Conservation (phyloP, 2,797 vertebrate species). For the Halcyon smyrnensis region DNA sequence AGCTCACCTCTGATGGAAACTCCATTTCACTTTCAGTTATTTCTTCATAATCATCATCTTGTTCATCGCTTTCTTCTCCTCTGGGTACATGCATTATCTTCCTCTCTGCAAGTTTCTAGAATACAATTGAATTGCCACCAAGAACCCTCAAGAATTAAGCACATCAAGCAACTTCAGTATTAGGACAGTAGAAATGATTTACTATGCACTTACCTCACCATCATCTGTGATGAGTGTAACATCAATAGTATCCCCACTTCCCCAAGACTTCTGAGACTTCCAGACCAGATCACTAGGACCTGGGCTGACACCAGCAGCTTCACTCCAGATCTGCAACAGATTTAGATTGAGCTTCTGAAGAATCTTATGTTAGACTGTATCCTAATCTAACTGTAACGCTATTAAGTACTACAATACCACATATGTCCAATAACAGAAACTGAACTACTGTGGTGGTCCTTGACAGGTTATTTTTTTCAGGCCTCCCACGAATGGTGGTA, state of each 20-base stretch:
- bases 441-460: background rate
- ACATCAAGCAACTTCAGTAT: background rate
- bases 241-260: conserved; percentile 69
- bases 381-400: background rate
- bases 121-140: background rate
- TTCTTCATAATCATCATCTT: conserved; percentile 78
- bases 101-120: conserved; percentile 82
- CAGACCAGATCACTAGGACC: conserved; percentile 80
- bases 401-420: background rate
- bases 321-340: conserved; percentile 85
- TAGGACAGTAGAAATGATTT: background rate
- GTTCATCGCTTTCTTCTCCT: conserved; percentile 64
- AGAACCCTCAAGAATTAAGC: background rate
- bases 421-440: background rate
- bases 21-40: conserved; percentile 68
- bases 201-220: conserved; percentile 76
- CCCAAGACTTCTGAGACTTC: conserved; percentile 82
- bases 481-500: background rate
- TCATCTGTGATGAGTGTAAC: conserved; percentile 79
- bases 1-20: conserved; percentile 77
- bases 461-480: background rate
- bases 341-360: background rate
- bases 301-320: conserved; percentile 73
- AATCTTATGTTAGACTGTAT: background rate
- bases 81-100: conserved; percentile 67